These are phyloP conservation scores for Spheniscus humboldti DNA, from an alignment of 2,797 vertebrate species.

Conservation along the genomic window DNA sequence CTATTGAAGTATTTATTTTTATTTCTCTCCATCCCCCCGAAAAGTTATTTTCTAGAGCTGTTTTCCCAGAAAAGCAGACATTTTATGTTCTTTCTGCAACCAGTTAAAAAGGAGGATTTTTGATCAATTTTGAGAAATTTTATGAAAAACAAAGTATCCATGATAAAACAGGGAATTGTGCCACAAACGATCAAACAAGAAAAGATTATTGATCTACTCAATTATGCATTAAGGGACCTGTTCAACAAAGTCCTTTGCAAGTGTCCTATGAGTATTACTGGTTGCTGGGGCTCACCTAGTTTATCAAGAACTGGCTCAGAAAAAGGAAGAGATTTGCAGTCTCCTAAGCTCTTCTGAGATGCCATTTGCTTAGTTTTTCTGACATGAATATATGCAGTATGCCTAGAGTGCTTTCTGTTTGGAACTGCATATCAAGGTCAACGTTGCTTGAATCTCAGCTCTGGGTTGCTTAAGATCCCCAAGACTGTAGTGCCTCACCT, in stretches of 20 bases:
- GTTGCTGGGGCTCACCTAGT: background rate
- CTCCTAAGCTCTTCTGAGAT: background rate
- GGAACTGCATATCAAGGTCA: background rate
- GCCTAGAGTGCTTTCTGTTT: background rate
- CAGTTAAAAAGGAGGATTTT: background rate
- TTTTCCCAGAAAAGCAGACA: conserved; percentile 16
- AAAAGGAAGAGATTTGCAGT: background rate
- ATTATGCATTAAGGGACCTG: background rate
- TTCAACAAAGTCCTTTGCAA: background rate
- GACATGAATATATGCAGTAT: background rate
- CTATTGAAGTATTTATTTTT: background rate
- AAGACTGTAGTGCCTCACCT: background rate
- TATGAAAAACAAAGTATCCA: background rate
- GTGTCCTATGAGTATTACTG: background rate
- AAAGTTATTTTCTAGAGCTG: background rate
- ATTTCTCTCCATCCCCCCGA: background rate
- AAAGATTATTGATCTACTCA: background rate
- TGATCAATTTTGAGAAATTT: background rate
- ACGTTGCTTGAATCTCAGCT: background rate
- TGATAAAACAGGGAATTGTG: background rate
- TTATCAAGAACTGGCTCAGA: background rate
- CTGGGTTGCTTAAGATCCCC: too few relatives aligned
- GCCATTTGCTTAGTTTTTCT: background rate
- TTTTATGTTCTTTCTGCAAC: background rate
- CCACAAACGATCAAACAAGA: background rate